phyloP scores from a whole-genome alignment of 1,140 invertebrate genomes.

The Nymphalis io region DNA sequence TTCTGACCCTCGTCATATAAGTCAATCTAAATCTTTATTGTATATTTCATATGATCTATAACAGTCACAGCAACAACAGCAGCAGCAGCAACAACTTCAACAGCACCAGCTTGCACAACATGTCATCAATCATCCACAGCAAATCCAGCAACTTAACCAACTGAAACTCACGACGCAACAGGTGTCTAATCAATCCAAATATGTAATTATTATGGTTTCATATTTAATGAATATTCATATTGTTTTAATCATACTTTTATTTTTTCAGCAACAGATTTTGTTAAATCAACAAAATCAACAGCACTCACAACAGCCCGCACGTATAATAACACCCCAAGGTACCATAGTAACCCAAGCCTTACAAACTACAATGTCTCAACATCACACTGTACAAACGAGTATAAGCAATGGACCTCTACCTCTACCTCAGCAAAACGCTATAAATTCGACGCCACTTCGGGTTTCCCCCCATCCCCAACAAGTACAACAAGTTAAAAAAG shows the following conservation, averaged over 20 bases:
- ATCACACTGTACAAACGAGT: conserved; percentile 53
- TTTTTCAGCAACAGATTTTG: conserved; percentile 63
- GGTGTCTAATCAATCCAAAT: conserved; percentile 39
- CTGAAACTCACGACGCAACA: conserved; percentile 68
- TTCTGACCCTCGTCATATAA: no score
- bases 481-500: conserved; percentile 66
- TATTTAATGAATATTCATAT: neutral
- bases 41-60: conserved; percentile 1
- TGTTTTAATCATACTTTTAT: neutral
- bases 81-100: conserved; percentile 59
- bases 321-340: conserved; percentile 71
- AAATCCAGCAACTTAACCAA: conserved; percentile 56
- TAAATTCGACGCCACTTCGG: conserved; percentile 52
- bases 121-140: conserved; percentile 60
- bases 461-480: conserved; percentile 60
- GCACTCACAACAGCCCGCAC: conserved; percentile 46
- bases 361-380: conserved; percentile 48
- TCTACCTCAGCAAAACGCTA: conserved; percentile 55
- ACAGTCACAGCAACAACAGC: conserved; percentile 44
- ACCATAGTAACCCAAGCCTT: conserved; percentile 67
- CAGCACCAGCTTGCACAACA: conserved; percentile 63
- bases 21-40: neutral
- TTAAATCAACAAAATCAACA: conserved; percentile 61
- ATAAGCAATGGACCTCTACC: conserved; percentile 61
- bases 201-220: neutral